Percentiles rank a stretch among this genome's conserved stretches.
Evolutionary conservation across 2,113 vertebrate genomes (phyloP).

Genomic region (Calonectris borealis): DNA sequence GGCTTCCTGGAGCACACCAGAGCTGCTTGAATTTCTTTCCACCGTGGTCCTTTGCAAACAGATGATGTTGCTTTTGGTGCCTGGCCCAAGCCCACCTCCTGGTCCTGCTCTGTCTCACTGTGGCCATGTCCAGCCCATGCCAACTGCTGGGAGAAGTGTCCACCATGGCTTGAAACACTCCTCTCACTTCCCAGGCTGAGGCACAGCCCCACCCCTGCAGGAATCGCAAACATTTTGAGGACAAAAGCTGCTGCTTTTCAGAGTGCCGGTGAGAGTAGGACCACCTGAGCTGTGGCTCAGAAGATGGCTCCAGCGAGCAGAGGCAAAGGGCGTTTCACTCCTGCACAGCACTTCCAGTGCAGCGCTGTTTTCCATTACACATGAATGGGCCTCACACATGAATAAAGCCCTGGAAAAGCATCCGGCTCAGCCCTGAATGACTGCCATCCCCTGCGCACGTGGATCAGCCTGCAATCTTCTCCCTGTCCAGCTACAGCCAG

Average conservation of each 20-base stretch:
- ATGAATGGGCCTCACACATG: neutral
- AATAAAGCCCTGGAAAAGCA: neutral
- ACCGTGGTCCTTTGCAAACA: neutral
- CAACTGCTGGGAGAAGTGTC: neutral
- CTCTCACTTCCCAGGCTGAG: neutral
- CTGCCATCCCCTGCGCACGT: neutral
- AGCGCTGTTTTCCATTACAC: neutral
- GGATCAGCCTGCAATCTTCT: neutral
- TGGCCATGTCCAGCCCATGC: neutral
- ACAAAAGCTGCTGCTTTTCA: neutral
- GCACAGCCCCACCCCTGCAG: neutral
- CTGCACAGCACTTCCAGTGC: neutral
- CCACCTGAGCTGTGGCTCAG: neutral
- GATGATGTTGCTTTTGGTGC: neutral
- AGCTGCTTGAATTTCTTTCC: neutral
- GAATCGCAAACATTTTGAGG: neutral
- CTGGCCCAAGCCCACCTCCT: neutral
- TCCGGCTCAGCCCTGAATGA: neutral
- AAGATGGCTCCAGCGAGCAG: neutral
- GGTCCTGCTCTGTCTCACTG: neutral
- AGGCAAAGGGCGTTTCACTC: neutral
- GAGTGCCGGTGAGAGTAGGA: neutral
- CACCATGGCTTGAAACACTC: neutral
- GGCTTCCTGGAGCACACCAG: neutral
- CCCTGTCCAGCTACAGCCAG: neutral